phyloP scores from a whole-genome alignment of 1,140 invertebrate genomes.

The Cyrtorhinus lividipennis region DNA sequence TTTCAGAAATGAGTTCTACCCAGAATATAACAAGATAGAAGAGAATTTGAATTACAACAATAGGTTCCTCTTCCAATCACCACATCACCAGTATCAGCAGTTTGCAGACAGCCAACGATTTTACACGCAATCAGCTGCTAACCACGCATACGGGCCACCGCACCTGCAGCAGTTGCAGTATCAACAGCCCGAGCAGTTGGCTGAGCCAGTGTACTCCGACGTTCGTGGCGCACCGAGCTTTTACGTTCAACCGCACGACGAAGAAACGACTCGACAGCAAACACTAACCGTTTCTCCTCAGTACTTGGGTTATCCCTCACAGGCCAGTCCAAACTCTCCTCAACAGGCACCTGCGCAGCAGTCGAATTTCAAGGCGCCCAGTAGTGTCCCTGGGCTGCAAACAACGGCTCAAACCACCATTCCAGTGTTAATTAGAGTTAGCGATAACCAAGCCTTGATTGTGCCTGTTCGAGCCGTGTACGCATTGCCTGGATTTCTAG shows the following conservation, averaged over 20 bases:
- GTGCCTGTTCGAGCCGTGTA: constrained; percentile 21
- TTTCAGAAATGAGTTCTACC: background rate
- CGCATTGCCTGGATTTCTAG: constrained; percentile 25
- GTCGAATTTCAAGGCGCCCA: background rate
- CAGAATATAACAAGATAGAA: background rate
- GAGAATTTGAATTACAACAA: constrained; percentile 1
- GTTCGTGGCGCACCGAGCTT: background rate
- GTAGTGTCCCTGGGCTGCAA: background rate
- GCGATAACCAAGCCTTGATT: constrained; percentile 14
- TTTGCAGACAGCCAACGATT: background rate
- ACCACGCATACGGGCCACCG: background rate
- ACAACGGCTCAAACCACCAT: constrained; percentile 10
- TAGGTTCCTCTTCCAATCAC: background rate
- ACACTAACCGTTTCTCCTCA: background rate
- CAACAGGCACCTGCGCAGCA: background rate
- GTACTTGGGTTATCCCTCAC: background rate
- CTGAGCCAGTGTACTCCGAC: background rate
- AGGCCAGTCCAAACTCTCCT: background rate
- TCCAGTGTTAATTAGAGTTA: constrained; percentile 7
- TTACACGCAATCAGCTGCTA: background rate
- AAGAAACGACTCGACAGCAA: background rate
- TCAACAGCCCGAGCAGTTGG: background rate
- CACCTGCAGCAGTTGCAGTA: background rate
- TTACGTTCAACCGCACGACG: background rate
- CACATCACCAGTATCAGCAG: background rate